Conservation (phyloP, 2,113 vertebrate genomes). For the Vidua macroura region DNA sequence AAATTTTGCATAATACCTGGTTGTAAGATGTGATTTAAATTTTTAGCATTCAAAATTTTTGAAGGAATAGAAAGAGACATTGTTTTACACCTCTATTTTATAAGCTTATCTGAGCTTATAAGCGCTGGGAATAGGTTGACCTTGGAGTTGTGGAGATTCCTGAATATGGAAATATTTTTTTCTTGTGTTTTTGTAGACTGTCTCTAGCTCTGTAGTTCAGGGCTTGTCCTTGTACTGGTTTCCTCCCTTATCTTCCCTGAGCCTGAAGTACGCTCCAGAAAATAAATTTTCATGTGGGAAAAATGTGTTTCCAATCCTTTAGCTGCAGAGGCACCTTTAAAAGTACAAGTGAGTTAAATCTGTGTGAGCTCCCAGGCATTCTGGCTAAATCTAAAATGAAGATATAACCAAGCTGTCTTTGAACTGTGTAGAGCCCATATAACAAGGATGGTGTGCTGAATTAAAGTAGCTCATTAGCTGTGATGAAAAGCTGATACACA, state of each 20-base stretch:
- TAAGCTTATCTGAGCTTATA: not conserved
- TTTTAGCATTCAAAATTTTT: not conserved
- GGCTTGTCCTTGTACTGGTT: not conserved
- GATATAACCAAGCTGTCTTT: not conserved
- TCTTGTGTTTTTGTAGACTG: not conserved
- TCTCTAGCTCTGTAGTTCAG: not conserved
- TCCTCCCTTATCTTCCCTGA: not conserved
- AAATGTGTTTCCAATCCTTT: not conserved
- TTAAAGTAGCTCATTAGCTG: conserved; percentile 2
- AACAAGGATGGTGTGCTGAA: not conserved
- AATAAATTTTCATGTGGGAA: not conserved
- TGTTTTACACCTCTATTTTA: not conserved
- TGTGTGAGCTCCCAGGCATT: not conserved
- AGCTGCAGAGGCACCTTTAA: not conserved
- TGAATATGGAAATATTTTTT: not conserved
- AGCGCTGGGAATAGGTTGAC: not conserved
- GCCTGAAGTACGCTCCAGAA: not conserved
- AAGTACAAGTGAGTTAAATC: not conserved
- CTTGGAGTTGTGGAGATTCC: not conserved
- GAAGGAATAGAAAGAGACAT: not conserved
- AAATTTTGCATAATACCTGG: not conserved
- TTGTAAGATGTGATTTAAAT: not conserved
- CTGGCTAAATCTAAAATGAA: not conserved
- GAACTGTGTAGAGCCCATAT: not conserved
- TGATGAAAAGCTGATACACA: not conserved